These are phyloP conservation scores for Scaptomyza flava DNA, from an alignment of 2,888 invertebrate species.

Conservation along the genomic window DNA sequence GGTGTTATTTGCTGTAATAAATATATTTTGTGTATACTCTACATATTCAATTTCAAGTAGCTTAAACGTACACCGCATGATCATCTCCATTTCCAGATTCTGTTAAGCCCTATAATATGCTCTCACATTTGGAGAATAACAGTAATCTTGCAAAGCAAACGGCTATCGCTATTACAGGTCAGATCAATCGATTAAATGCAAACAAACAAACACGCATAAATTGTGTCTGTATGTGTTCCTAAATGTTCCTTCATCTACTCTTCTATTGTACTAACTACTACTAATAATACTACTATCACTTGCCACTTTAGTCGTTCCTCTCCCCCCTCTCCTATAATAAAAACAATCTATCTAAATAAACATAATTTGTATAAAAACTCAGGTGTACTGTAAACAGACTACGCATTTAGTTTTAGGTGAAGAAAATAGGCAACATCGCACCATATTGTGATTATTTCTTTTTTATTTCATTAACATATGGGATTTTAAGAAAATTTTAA, in stretches of 20 bases:
- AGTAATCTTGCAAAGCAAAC: slow-evolving; percentile 83
- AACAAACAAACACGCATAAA: slow-evolving; percentile 20
- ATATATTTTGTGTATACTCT: slow-evolving; percentile 29
- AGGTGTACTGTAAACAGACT: slow-evolving; percentile 15
- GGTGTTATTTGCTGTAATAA: slow-evolving; percentile 35
- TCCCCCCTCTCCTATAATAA: neutral
- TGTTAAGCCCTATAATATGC: slow-evolving; percentile 84
- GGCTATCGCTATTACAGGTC: slow-evolving; percentile 84
- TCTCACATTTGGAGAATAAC: slow-evolving; percentile 84
- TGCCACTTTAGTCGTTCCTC: slow-evolving; percentile 35
- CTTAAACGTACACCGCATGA: slow-evolving; percentile 62
- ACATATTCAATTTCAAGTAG: slow-evolving; percentile 37
- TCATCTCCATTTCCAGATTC: slow-evolving; percentile 83
- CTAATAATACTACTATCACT: slow-evolving; percentile 26
- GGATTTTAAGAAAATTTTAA: slow-evolving; percentile 1
- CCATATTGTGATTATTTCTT: slow-evolving; percentile 4
- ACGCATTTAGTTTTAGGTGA: slow-evolving; percentile 23
- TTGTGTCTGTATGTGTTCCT: slow-evolving; percentile 45
- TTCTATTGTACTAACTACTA: slow-evolving; percentile 47
- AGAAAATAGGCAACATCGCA: slow-evolving; percentile 11
- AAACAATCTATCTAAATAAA: slow-evolving; percentile 4
- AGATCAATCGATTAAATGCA: slow-evolving; percentile 60
- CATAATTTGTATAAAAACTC: slow-evolving; percentile 5
- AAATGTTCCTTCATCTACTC: slow-evolving; percentile 58
- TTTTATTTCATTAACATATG: slow-evolving; percentile 5